Conservation (phyloP, 2,113 vertebrate genomes). For the Trematomus loennbergii region DNA sequence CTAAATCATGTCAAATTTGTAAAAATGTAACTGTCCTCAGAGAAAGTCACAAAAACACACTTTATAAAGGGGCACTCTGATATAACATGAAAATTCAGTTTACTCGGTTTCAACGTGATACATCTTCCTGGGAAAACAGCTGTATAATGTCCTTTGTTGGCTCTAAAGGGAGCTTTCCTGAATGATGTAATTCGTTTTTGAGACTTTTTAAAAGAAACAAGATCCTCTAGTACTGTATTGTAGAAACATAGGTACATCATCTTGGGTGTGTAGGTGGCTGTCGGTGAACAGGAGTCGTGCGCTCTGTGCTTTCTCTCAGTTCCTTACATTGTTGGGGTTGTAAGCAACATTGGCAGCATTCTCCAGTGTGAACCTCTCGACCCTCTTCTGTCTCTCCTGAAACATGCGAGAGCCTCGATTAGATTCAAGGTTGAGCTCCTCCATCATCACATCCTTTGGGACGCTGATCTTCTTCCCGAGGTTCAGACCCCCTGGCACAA, state of each 20-base stretch:
- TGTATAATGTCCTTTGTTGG: too few species aligned
- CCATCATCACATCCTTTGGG: constrained; percentile 93
- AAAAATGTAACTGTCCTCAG: too few species aligned
- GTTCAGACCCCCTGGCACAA: constrained; percentile 79
- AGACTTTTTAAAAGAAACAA: not conserved
- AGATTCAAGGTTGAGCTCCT: constrained; percentile 89
- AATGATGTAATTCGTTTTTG: not conserved
- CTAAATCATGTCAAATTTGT: too few species aligned
- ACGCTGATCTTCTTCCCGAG: constrained; percentile 95
- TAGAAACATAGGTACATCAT: not conserved
- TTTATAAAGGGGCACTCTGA: too few species aligned
- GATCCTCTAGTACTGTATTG: too few species aligned
- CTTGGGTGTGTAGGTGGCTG: not conserved
- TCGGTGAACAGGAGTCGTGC: not conserved
- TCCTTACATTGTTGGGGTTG: constrained; percentile 80
- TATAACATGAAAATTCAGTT: too few species aligned
- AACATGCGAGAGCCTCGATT: constrained; percentile 96
- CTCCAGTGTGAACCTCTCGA: constrained; percentile 90
- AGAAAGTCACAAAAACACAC: too few species aligned
- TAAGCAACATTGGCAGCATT: constrained; percentile 49
- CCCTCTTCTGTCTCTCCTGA: constrained; percentile 91
- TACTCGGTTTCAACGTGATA: too few species aligned
- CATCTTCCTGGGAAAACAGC: too few species aligned
- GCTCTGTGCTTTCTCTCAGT: not conserved
- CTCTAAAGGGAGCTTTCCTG: not conserved